phyloP scores from a whole-genome alignment of 64 coral and sea anemone species.

The Pocillopora damicornis region DNA sequence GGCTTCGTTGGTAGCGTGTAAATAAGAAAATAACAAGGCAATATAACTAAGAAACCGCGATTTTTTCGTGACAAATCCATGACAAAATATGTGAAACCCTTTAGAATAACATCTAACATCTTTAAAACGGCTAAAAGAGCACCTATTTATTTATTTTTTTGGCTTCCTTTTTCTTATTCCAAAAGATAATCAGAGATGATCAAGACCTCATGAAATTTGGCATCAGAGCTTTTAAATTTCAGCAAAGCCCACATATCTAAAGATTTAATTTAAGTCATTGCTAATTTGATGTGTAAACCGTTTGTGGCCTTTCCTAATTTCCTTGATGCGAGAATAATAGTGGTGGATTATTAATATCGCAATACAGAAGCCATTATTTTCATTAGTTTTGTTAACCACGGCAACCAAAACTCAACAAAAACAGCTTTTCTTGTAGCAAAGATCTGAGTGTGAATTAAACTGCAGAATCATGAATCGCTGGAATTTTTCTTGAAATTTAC shows the following conservation, averaged over 20 bases:
- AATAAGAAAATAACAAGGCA: too few species aligned
- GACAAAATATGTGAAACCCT: too few species aligned
- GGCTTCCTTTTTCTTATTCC: too few species aligned
- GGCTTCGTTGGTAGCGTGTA: too few species aligned
- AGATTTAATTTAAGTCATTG: background rate
- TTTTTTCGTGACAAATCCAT: too few species aligned
- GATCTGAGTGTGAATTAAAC: background rate
- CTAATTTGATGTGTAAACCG: background rate
- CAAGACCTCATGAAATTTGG: background rate
- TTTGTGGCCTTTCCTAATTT: conserved; percentile 6
- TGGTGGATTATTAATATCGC: background rate
- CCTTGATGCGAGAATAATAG: background rate
- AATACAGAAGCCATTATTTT: background rate
- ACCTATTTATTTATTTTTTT: too few species aligned
- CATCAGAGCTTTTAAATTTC: background rate
- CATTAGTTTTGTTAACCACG: background rate
- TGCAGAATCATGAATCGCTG: too few species aligned
- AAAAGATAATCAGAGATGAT: too few species aligned
- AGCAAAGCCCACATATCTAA: background rate
- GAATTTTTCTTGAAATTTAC: too few species aligned
- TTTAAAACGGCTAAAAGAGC: too few species aligned
- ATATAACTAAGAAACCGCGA: too few species aligned
- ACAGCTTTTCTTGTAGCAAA: background rate
- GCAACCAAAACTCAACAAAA: background rate
- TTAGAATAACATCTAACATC: too few species aligned